Conservation (phyloP, 2,797 vertebrate genomes). For the Sylvilagus floridanus region DNA sequence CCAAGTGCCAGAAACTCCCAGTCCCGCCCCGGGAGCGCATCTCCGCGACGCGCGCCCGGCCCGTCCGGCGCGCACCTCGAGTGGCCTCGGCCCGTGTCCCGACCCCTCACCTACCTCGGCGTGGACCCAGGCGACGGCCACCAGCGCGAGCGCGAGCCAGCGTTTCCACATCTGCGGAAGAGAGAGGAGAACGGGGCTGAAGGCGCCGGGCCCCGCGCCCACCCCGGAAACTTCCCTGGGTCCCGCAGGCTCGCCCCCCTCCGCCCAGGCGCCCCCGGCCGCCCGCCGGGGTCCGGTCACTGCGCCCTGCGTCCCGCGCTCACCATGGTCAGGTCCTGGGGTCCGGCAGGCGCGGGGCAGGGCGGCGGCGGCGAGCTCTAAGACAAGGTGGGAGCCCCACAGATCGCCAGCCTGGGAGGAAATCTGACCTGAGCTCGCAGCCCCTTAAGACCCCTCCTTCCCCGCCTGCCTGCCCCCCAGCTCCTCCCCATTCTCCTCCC, state of each 20-base stretch:
- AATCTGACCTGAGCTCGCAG: constrained; percentile 67
- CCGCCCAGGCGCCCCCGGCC: neutral
- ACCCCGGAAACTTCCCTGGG: constrained; percentile 72
- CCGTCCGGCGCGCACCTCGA: neutral
- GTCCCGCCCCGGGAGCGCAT: neutral
- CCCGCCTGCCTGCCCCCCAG: constrained; percentile 72
- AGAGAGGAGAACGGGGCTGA: constrained; percentile 39
- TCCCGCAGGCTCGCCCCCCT: constrained; percentile 28
- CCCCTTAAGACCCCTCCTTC: constrained; percentile 82
- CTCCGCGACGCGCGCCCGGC: neutral
- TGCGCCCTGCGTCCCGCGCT: neutral
- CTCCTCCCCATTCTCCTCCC: constrained; percentile 81
- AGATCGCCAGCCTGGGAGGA: constrained; percentile 67
- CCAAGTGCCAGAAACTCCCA: neutral
- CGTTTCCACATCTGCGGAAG: constrained; percentile 87
- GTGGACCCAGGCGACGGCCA: constrained; percentile 83
- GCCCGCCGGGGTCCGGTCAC: neutral
- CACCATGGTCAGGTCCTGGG: constrained; percentile 67
- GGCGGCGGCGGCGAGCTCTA: constrained; percentile 27
- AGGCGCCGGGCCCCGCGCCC: constrained; percentile 39
- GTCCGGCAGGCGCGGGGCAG: constrained; percentile 44
- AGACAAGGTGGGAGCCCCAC: neutral
- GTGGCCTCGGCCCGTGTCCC: neutral
- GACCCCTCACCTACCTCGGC: constrained; percentile 85
- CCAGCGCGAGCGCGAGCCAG: constrained; percentile 84